Base-by-base conservation (phyloP, 2,888 invertebrate genomes). In the Stomorhina lunata region DNA sequence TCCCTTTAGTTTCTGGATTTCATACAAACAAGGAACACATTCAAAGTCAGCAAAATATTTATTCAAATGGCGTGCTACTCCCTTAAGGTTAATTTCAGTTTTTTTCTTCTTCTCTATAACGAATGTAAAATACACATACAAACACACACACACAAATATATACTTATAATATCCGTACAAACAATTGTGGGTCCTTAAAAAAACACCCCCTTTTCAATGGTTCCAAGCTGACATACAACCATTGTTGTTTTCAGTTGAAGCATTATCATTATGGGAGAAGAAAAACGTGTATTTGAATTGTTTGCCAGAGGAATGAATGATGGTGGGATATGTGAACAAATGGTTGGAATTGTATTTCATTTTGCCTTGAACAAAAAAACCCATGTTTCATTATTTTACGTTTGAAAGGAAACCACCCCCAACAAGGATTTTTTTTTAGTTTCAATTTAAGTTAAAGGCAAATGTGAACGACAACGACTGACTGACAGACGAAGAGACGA, bases 31-130 rank as follows among this genome's bases (percentile, higher is more conserved):
- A 63, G 68, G 63, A 66, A 50, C 77, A 48, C 34, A 69, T 27
- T 71, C 72, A 2, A 75, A 80, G 81, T 82, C 85, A 83, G 77
- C 79, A 80, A 61, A 80, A 84, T 80, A 82, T 90, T 88, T 90
- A 89, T 90, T 89, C 87, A 88, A 90, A 90, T 89, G 86, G 87
- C 87, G 86, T 87, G 84, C 85, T 53, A 61, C 86, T 86, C 85
- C 86, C 86, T 80, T 85, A 87, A 87, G 87, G 90, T 89, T 89
- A 88, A 89, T 88, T 89, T 89, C 86, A 86, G 84, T 80, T 53
- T 65, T 65, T 69, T 72, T 72, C 12, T 12, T 29, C 17, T 27
- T 10, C 86, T 86, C 81, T 59, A 22, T 20, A 57, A 25, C 25
- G 6, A 43, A 12, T n/a, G n/a, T 61, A 50, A 43, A 63, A n/a